These are phyloP conservation scores for Platanista minor DNA, from an alignment of 2,113 vertebrate genomes.

Conservation along the genomic window DNA sequence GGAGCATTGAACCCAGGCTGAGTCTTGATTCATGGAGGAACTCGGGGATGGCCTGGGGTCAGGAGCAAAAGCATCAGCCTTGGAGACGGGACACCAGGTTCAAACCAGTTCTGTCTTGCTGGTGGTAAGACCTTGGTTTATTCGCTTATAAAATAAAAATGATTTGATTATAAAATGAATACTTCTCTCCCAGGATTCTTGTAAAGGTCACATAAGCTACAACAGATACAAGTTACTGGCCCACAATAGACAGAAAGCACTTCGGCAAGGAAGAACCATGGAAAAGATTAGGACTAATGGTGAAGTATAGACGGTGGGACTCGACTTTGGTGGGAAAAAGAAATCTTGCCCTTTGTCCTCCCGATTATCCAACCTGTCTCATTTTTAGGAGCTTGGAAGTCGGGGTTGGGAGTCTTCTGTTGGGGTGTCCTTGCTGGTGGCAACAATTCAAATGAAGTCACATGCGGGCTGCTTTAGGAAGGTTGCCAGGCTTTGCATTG, in stretches of 20 bases:
- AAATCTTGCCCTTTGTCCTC: not conserved
- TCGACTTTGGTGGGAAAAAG: not conserved
- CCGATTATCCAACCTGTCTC: not conserved
- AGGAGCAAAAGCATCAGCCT: not conserved
- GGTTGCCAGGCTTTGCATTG: not conserved
- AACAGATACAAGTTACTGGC: not conserved
- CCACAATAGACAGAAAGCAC: no score
- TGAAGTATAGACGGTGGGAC: not conserved
- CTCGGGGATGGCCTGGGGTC: not conserved
- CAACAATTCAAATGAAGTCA: not conserved
- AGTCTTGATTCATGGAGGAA: not conserved
- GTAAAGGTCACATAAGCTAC: not conserved
- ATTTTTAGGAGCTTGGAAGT: not conserved
- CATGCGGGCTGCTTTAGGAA: accelerated
- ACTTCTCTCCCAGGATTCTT: not conserved
- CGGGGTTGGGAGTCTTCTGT: not conserved
- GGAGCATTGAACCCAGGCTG: not conserved
- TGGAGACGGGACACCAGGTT: not conserved
- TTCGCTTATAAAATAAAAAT: not conserved
- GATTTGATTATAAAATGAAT: not conserved
- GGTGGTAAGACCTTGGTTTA: not conserved
- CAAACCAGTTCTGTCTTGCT: not conserved
- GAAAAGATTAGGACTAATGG: not conserved
- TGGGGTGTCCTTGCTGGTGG: not conserved
- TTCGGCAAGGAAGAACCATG: not conserved